phyloP scores from a whole-genome alignment of 2,888 invertebrate species.

The Loripinus fragilis region DNA sequence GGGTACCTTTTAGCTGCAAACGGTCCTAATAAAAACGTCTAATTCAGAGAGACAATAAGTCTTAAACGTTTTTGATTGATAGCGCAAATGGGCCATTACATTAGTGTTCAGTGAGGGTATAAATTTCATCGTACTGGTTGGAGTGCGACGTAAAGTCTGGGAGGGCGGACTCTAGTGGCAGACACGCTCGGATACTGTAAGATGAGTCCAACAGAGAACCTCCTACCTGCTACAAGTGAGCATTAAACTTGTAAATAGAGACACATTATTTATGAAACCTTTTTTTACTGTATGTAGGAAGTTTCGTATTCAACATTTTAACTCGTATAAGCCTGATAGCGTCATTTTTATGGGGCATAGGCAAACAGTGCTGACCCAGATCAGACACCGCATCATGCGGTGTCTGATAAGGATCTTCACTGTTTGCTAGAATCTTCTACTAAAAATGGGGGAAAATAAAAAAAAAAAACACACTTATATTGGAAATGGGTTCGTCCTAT shows the following conservation, averaged over 20 bases:
- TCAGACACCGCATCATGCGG: no score
- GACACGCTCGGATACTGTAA: conserved; percentile 13
- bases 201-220: background rate
- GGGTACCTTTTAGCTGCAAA: no score
- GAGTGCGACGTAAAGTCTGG: conserved; percentile 14
- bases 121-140: conserved; percentile 17
- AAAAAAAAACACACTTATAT: no score
- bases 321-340: no score
- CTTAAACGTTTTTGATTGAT: conserved; percentile 28
- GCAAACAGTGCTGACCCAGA: no score
- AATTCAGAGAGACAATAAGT: conserved; percentile 2
- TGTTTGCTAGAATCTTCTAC: no score
- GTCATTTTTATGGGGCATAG: no score
- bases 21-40: conserved; percentile 9
- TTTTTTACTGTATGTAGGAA: no score
- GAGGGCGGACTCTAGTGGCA: background rate
- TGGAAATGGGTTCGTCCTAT: no score
- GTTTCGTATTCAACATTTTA: no score
- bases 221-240: background rate
- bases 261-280: conserved; percentile 12
- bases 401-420: no score
- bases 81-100: conserved; percentile 34
- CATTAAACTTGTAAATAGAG: background rate
- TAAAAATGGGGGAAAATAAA: no score
- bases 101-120: conserved; percentile 11